Conservation (phyloP, 2,888 invertebrate species). For the Alloscopus bannaensis region DNA sequence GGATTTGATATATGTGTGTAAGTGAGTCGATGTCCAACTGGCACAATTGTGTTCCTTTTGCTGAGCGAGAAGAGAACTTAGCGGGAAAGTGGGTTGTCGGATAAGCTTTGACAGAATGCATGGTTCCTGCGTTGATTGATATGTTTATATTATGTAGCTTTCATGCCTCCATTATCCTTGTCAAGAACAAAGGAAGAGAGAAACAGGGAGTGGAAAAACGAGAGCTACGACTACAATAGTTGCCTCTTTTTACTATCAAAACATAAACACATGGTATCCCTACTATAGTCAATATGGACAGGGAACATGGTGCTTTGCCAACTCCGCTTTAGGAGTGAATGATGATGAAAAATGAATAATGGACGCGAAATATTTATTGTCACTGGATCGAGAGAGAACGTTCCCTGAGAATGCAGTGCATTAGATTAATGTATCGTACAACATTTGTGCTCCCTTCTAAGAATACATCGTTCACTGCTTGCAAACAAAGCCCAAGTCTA, state of each 20-base stretch:
- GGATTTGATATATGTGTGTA: conserved; percentile 8
- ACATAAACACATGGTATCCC: not conserved
- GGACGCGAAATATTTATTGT: conserved; percentile 48
- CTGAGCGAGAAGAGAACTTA: conserved; percentile 20
- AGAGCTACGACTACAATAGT: too few relatives aligned
- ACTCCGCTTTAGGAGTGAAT: not conserved
- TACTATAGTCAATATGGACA: not conserved
- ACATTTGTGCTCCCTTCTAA: too few relatives aligned
- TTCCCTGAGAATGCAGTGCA: not conserved
- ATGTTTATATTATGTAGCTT: conserved; percentile 62
- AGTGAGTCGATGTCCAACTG: not conserved
- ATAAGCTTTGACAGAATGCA: conserved; percentile 24
- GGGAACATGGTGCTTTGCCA: conserved; percentile 6
- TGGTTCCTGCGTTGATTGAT: conserved; percentile 56
- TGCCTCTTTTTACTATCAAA: not conserved
- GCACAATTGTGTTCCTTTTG: not conserved
- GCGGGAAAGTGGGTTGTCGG: conserved; percentile 45
- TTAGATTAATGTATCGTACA: not conserved
- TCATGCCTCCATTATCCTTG: conserved; percentile 61
- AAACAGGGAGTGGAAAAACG: too few relatives aligned
- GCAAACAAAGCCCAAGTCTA: too few relatives aligned
- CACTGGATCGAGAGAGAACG: conserved; percentile 21
- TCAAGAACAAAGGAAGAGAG: too few relatives aligned
- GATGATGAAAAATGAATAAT: conserved; percentile 41
- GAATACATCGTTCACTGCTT: too few relatives aligned